Base-by-base conservation (phyloP, 2,888 invertebrate species). In the Agrypnus murinus region DNA sequence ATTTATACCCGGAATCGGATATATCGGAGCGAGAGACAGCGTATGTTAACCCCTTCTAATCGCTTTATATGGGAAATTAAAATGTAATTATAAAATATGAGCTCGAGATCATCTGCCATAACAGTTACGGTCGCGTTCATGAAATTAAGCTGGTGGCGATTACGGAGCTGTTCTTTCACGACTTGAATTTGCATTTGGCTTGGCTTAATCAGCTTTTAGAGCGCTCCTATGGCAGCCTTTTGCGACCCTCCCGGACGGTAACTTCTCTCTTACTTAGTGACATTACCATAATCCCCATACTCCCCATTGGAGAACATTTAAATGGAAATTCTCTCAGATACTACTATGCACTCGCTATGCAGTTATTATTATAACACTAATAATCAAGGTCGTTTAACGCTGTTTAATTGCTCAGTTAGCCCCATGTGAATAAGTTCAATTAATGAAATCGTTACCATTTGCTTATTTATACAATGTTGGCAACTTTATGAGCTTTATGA, bases 301-400 rank as follows among this genome's bases (percentile, higher is more conserved):
- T 58, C 65, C 68, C 59, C 68, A 60, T 12, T 48, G 71, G 57
- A 72, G 75, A 67, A 77, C 79, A 78, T 81, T 80, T 79, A 78
- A 81, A 81, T 80, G 80, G 79, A 78, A 79, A 80, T 80, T 76
- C 75, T 75, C 73, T 40, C 7, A 40, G 50, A 25, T 25, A 25
- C 60, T 25, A 25, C 60, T 65, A 69, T 73, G 72, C 72, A 75
- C 72, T 72, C 72, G 70, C 72, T 66, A 71, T 75, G 77, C 79
- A 79, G 78, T 79, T 79, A 79, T 79, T 79, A 79, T 80, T 79
- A 78, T 79, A 77, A 76, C 77, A 73, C 77, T 79, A 81, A 81
- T 81, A 81, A 81, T 79, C 80, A 79, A 80, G 80, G 77, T 79
- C 79, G 80, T 81, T 80, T 76, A 76, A 75, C 72, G 70, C 71